phyloP scores from a whole-genome alignment of 1,140 invertebrate genomes.

The Eriocheir sinensis region DNA sequence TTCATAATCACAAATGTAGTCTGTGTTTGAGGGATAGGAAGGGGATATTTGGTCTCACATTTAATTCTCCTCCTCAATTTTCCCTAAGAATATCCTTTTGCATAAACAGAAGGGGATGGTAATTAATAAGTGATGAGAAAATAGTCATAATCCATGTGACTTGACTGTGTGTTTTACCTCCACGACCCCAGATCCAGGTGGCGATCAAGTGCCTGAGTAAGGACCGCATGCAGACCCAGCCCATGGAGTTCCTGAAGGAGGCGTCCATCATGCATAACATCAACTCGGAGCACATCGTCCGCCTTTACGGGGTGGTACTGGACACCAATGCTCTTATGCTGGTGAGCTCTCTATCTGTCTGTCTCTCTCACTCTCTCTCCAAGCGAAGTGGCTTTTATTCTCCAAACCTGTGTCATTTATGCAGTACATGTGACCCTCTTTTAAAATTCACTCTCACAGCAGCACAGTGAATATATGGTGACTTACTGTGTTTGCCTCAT shows the following conservation, averaged over 20 bases:
- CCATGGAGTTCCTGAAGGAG: conserved; percentile 98
- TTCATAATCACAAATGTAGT: no score
- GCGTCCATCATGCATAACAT: conserved; percentile 99
- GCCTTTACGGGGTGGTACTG: conserved; percentile 97
- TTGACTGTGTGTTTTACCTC: not conserved
- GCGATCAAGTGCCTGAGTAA: conserved; percentile 98
- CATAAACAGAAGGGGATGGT: no score
- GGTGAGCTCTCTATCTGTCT: conserved; percentile 85
- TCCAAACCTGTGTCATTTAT: not conserved
- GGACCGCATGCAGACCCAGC: conserved; percentile 97
- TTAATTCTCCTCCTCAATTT: no score
- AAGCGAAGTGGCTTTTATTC: no score
- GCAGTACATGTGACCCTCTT: no score
- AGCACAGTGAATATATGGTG: no score
- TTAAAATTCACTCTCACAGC: no score
- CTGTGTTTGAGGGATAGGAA: no score
- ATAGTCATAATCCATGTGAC: not conserved
- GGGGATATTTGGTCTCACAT: no score
- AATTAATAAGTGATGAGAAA: not conserved
- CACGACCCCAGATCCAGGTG: conserved; percentile 90
- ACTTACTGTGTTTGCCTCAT: no score
- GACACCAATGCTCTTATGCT: conserved; percentile 97
- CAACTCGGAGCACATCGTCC: conserved; percentile 97
- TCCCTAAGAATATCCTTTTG: no score
- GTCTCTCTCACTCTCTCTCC: no score